Conservation (phyloP, 2,888 invertebrate genomes). For the Eupithecia subfuscata region DNA sequence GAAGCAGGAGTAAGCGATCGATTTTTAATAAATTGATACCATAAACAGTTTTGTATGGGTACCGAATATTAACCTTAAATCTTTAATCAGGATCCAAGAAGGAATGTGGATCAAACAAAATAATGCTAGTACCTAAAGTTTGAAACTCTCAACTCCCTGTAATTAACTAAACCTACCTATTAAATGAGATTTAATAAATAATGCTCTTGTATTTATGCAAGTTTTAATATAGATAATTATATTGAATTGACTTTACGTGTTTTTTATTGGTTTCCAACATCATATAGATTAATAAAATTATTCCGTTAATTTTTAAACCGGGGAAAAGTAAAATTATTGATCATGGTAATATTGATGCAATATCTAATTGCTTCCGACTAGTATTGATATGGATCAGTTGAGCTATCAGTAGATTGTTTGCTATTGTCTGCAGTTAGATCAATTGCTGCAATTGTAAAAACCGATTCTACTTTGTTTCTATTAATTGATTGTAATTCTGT, state of each 20-base stretch:
- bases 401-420: too few species aligned
- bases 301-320: not conserved
- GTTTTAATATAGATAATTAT: not conserved
- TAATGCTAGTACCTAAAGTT: not conserved
- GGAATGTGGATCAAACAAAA: not conserved
- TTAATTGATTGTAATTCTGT: too few species aligned
- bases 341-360: not conserved
- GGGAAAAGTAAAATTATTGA: not conserved
- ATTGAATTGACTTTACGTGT: not conserved
- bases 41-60: not conserved
- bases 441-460: too few species aligned
- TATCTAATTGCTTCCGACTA: too few species aligned
- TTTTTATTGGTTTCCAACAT: not conserved
- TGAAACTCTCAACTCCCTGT: not conserved
- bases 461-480: too few species aligned
- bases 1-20: constrained; percentile 1
- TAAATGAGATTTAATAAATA: not conserved
- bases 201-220: not conserved
- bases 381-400: too few species aligned
- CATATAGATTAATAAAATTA: not conserved
- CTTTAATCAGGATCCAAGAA: not conserved
- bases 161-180: not conserved
- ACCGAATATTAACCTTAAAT: too few species aligned
- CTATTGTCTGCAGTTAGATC: too few species aligned
- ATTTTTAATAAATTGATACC: not conserved